Percentiles rank a stretch among this genome's conserved stretches.
Evolutionary conservation across 2,113 vertebrate genomes (phyloP).

Genomic region (Grammomys surdaster): DNA sequence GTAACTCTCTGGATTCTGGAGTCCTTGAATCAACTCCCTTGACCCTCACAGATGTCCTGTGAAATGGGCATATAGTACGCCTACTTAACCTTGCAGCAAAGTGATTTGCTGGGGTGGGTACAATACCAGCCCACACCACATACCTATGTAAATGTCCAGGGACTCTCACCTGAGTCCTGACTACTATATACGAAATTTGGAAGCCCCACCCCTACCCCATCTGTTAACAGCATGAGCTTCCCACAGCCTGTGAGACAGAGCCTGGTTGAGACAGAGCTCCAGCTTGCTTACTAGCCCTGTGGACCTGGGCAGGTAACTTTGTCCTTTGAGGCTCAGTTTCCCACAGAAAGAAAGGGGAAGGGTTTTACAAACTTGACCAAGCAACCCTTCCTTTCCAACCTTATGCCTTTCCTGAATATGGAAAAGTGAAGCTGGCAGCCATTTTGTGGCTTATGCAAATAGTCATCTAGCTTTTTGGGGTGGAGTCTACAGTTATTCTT

Average conservation of each 20-base stretch:
- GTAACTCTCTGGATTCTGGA: neutral
- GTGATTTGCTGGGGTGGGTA: neutral
- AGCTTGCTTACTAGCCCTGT: neutral
- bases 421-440: neutral
- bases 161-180: neutral
- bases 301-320: neutral
- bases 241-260: neutral
- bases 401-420: neutral
- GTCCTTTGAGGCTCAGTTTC: neutral
- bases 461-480: neutral
- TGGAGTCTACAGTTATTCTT: neutral
- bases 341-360: neutral
- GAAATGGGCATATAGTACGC: neutral
- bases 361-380: neutral
- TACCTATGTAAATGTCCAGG: neutral
- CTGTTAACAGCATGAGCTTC: neutral
- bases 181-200: neutral
- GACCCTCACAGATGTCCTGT: neutral
- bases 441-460: too few relatives aligned
- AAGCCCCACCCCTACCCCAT: neutral
- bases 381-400: neutral
- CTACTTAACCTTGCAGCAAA: neutral
- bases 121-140: neutral
- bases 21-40: neutral
- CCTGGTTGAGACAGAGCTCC: neutral